phyloP scores from a whole-genome alignment of 1,140 invertebrate species.

The Caenorhabditis elegans region DNA sequence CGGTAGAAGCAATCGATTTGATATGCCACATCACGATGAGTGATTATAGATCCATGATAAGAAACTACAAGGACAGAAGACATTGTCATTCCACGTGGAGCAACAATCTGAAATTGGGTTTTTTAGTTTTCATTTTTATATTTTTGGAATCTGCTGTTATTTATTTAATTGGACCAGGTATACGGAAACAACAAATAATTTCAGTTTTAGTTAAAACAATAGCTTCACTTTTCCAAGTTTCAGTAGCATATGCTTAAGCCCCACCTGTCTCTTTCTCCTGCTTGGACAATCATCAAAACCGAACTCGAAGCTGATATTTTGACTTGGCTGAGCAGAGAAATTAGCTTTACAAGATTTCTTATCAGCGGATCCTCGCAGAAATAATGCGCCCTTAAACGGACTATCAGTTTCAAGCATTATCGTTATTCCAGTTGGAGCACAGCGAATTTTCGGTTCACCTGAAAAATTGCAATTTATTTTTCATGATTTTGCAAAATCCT shows the following conservation, averaged over 20 bases:
- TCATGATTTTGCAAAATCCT: too few species aligned
- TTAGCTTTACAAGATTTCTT: neutral
- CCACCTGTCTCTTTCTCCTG: conserved; percentile 6
- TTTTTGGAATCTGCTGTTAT: too few species aligned
- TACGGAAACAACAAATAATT: too few species aligned
- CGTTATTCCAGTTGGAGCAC: conserved; percentile 2
- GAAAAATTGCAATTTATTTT: neutral
- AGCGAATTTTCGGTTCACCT: conserved; percentile 9
- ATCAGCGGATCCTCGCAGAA: neutral
- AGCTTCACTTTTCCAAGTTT: too few species aligned
- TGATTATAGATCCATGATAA: conserved; percentile 5
- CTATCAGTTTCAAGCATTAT: neutral
- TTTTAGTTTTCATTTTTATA: neutral
- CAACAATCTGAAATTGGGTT: neutral
- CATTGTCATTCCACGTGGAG: conserved; percentile 1
- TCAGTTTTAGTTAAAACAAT: too few species aligned
- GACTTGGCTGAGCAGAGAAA: neutral
- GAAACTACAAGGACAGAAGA: neutral
- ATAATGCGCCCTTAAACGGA: neutral
- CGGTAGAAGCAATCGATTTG: conserved; percentile 24
- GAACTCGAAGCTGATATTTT: conserved; percentile 11
- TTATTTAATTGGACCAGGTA: too few species aligned
- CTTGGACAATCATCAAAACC: conserved; percentile 9
- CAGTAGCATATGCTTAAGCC: too few species aligned
- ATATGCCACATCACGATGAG: conserved; percentile 11